phyloP scores from a whole-genome alignment of 1,140 invertebrate genomes.

The Pygmarrhopalites habei region DNA sequence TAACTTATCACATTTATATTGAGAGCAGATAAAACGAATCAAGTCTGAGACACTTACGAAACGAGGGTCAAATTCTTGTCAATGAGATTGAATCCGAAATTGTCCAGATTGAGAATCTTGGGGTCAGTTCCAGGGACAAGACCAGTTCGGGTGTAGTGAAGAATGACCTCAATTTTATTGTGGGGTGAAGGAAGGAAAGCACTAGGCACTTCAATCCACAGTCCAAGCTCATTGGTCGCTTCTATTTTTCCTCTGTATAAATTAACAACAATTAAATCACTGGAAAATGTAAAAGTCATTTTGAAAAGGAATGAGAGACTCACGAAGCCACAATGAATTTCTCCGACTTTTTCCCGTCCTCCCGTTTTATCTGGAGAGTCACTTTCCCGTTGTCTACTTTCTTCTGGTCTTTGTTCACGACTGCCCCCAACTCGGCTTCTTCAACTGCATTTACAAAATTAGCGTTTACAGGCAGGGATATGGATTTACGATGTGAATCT shows the following conservation, averaged over 20 bases:
- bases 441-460: background rate
- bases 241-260: too few relatives aligned
- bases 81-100: background rate
- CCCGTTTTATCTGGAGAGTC: background rate
- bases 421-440: background rate
- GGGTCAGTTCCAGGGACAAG: slow-evolving; percentile 1
- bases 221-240: too few relatives aligned
- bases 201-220: slow-evolving; percentile 15
- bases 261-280: too few relatives aligned
- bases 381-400: slow-evolving; percentile 1
- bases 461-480: too few relatives aligned
- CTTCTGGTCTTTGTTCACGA: background rate
- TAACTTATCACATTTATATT: too few relatives aligned
- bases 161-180: background rate
- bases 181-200: background rate
- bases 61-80: background rate
- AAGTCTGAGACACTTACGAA: too few relatives aligned
- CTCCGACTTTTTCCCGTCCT: background rate
- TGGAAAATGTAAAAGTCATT: too few relatives aligned
- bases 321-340: slow-evolving; percentile 9
- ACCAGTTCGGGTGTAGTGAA: slow-evolving; percentile 5
- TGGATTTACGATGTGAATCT: too few relatives aligned
- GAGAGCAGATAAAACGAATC: too few relatives aligned
- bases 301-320: too few relatives aligned
- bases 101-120: background rate